These are phyloP conservation scores for Fundulus diaphanus DNA, from an alignment of 2,797 vertebrate genomes.

Conservation along the genomic window DNA sequence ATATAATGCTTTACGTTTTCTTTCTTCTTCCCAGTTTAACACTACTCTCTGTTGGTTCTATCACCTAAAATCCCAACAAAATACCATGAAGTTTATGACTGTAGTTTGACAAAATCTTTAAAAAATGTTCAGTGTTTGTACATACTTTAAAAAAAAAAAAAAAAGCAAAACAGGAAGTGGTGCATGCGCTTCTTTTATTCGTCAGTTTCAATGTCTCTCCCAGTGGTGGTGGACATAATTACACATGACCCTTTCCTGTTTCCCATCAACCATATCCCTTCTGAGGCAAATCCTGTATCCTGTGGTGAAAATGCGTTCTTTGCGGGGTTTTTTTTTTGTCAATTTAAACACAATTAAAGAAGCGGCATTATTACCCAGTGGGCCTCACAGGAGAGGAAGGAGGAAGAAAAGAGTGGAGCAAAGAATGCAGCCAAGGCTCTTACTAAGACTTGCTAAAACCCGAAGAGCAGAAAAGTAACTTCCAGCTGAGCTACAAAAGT, in stretches of 20 bases:
- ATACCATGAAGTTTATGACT: not conserved
- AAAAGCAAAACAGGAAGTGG: constrained; percentile 59
- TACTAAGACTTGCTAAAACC: constrained; percentile 74
- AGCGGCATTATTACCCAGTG: constrained; percentile 15
- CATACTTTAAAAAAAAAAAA: too few species aligned
- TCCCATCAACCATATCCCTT: constrained; percentile 61
- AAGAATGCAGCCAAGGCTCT: constrained; percentile 57
- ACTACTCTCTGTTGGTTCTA: not conserved
- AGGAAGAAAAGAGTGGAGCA: constrained; percentile 34
- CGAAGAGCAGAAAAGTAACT: constrained; percentile 58
- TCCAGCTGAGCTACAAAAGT: constrained; percentile 50
- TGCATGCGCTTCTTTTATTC: constrained; percentile 38
- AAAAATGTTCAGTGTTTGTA: not conserved
- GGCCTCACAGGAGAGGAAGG: constrained; percentile 27
- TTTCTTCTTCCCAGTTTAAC: not conserved
- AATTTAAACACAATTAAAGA: constrained; percentile 22
- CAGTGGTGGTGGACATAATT: constrained; percentile 65
- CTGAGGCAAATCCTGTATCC: constrained; percentile 35
- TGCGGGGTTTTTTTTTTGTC: not conserved
- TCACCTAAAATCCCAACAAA: not conserved
- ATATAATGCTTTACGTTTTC: not conserved
- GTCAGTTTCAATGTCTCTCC: constrained; percentile 50
- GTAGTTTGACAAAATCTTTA: not conserved
- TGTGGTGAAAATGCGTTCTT: constrained; percentile 5
- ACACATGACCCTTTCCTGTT: constrained; percentile 77